Evolutionary conservation across 1,140 invertebrate genomes (phyloP), one percentile per base, ranked within the genome.

Genomic region (Subanguina moxae): DNA sequence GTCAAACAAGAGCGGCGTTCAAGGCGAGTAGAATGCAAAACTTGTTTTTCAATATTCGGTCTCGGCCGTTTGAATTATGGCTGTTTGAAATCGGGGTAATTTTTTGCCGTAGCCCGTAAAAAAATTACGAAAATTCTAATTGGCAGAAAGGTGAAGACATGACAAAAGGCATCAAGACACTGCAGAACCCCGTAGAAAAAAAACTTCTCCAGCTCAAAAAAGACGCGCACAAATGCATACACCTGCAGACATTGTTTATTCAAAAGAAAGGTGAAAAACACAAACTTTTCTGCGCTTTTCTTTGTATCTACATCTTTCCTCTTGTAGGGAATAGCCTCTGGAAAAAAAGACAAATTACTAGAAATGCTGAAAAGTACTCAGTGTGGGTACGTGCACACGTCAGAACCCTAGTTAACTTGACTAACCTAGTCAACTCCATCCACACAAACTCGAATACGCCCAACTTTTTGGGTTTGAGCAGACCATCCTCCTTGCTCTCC

Each of bases 131-230:
- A 74, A 83, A 97, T 93, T 75, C 95, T 85, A 57, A 98, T 83
- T 32, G 95, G 95, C 76, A 99, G 86, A 87, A 97, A 96, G 62
- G 95, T 97, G 82, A 96, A 96, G 45, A 97, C 89, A 86, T 94
- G 97, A 56, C 97, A 86, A 84, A 98, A 94, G 27, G 94, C 94
- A 86, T 99, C 95, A n/a, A 91, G 89, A 86, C 94, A 98, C 85
- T 91, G 86, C 81, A 97, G 90, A 82, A 96, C 94, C 45, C 95
- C 95, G 87, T 94, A 97, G 0, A 87, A 86, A 88, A 97, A 91
- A 83, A 98, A 97, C 75, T 84, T 86, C 80, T 87, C 87, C 45
- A 88, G 85, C 84, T 97, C 93, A 76, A 88, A 87, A 0, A 94
- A 95, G 78, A 97, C 96, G 85, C 90, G 91, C 84, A 97, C 90